Base-by-base conservation (phyloP, 2,113 vertebrate species). In the Percopsis transmontana region DNA sequence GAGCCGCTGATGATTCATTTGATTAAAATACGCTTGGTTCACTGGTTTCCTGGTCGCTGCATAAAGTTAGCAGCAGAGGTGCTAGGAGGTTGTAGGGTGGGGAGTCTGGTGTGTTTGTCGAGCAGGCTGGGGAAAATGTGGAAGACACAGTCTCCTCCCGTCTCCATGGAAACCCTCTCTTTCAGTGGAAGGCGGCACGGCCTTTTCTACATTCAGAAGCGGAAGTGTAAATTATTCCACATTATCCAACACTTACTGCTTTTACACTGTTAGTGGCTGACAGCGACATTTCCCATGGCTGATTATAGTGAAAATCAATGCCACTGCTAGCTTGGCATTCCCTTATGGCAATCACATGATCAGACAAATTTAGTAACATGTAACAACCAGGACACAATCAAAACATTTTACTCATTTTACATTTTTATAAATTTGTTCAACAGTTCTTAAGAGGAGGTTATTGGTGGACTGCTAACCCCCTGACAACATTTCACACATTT, bases 111-210 rank as follows among this genome's bases (percentile, higher is more conserved):
- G 69, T 71, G 76, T 77, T 68, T 85, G 77, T 80, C 75, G 82
- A 73, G 81, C 80, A 61, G 64, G 71, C 80, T 80, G 74, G 66
- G 81, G 82, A 72, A 88, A 91, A 88, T 87, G 79, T 85, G 80
- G 86, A 89, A 90, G 87, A 87, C 57, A 45, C 79, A 84, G 85
- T 88, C 86, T 88, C 89, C 74, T 87, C 84, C 88, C 75, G 84
- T 91, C 85, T 86, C 89, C 88, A 91, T 91, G 87, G 91, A 82
- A 90, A 92, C 89, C 73, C 82, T 91, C 87, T 89, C 84, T 73
- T 83, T 87, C 79, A 83, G 77, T 85, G 76, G 74, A 55, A 70
- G 47, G 76, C 85, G 78, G 73, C 80, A 77, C 69, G 84, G 62
- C 73, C 69, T 51, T 47, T 82, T 82, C 68, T 56, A 87, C 84